Evolutionary conservation across 2,888 invertebrate species (phyloP), one percentile per base, ranked within the genome.

Genomic region (Scaeva pyrastri): DNA sequence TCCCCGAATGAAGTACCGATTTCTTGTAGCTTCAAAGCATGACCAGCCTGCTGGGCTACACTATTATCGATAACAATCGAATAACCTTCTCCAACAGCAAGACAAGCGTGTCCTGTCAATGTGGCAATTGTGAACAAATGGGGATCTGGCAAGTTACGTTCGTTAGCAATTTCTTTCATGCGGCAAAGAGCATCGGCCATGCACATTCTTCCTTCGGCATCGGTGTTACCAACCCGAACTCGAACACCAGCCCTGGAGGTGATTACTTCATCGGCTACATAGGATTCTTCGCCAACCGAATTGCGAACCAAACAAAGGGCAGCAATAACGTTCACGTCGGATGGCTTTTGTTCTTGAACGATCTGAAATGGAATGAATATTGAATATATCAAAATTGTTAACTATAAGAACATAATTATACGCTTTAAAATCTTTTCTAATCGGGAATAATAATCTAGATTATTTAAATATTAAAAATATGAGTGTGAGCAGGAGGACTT

Each of bases 201-300:
- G 56, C 96, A 96, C 96, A 98, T 96, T 77, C 98, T 94, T 1
- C 98, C 98, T 93, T 99, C 98, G 66, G 98, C 98, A 93, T 99
- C 98, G 4, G 98, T 98, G 93, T 99, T 98, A 74, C 97, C 97
- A 62, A 99, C 94, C 78, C 98, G 95, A 71, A 98, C 95, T 81
- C 97, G 94, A n/a, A 94, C 94, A 5, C 98, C 97, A 87, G 97
- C 96, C 75, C 98, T 94, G 7, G 97, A 95, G 8, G 95, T 95
- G 88, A 98, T 95, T 81, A 98, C 94, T 93, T 99, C 98, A 94
- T 99, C 98, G 52, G 97, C 93, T 4, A 98, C 98, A 92, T 98
- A 98, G 74, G 95, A 94, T 89, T 98, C 96, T 91, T 95, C 96
- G 43, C 98, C 98, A 79, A 98, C 95, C 89, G 97, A 97, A 93